A percentile compares a stretch with the other conserved stretches of the same genome.
These are phyloP conservation scores for Drosophila rellima DNA, from an alignment of 2,888 invertebrate genomes.

Conservation along the genomic window DNA sequence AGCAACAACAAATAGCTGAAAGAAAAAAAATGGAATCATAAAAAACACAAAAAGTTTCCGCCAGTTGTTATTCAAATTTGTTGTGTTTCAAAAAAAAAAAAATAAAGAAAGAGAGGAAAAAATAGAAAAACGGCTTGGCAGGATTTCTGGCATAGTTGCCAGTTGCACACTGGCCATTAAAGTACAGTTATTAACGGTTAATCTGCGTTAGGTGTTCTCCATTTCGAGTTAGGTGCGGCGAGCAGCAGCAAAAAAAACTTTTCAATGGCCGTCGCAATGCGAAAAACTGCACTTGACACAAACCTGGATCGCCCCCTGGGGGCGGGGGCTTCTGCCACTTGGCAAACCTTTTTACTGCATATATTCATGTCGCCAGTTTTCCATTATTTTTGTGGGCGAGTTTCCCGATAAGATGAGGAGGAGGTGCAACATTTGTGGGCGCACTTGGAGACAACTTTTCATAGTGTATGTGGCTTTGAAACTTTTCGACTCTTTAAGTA, in stretches of 20 bases:
- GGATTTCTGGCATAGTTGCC: constrained; percentile 25
- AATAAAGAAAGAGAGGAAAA: not conserved
- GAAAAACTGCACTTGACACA: constrained; percentile 59
- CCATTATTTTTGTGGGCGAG: constrained; percentile 30
- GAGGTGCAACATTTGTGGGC: constrained; percentile 17
- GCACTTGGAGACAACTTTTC: constrained; percentile 56
- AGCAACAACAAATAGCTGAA: constrained; percentile 8
- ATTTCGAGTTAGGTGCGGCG: constrained; percentile 33
- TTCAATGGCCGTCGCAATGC: constrained; percentile 50
- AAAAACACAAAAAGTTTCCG: constrained; percentile 68
- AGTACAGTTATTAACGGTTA: constrained; percentile 71
- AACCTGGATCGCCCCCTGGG: constrained; percentile 20
- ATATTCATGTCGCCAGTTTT: constrained; percentile 38
- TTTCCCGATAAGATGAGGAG: not conserved
- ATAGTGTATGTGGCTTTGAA: constrained; percentile 51
- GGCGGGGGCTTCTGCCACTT: constrained; percentile 6
- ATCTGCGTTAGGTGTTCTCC: constrained; percentile 47
- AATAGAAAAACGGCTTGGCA: constrained; percentile 19
- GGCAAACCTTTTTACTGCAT: constrained; percentile 18
- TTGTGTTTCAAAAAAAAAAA: constrained; percentile 36
- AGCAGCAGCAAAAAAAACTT: constrained; percentile 26
- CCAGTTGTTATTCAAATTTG: constrained; percentile 68
- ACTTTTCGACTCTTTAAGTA: constrained; percentile 44
- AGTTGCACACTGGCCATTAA: constrained; percentile 35
- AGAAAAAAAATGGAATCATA: constrained; percentile 42